Conservation (phyloP, 2,888 invertebrate genomes). For the Amiota communis region DNA sequence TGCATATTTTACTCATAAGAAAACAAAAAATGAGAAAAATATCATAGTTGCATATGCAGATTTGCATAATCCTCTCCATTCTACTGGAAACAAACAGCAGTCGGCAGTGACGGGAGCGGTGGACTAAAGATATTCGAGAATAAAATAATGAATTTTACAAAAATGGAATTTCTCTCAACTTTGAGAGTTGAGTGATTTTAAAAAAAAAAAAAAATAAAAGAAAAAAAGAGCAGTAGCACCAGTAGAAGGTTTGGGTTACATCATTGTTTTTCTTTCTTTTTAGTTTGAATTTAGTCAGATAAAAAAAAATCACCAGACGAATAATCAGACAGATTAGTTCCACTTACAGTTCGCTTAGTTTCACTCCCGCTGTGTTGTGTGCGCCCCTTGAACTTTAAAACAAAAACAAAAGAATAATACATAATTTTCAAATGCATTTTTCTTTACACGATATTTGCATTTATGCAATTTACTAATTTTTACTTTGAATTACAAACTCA, state of each 20-base stretch:
- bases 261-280: no score
- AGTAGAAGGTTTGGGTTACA: no score
- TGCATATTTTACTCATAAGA: background rate
- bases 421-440: no score
- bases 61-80: constrained; percentile 11
- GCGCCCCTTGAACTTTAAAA: no score
- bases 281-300: no score
- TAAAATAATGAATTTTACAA: background rate
- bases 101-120: no score
- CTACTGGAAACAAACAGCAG: background rate
- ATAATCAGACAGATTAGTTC: constrained; percentile 46
- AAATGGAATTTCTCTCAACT: background rate
- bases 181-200: constrained; percentile 35
- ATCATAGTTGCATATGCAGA: background rate
- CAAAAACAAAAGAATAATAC: no score
- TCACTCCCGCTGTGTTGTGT: background rate
- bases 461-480: constrained; percentile 22
- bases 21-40: background rate
- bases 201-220: no score
- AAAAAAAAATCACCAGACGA: constrained; percentile 34
- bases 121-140: no score
- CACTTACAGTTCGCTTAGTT: constrained; percentile 19
- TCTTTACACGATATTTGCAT: constrained; percentile 16
- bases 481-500: background rate
- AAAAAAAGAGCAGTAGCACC: no score